Conservation (phyloP, 2,797 vertebrate species). For the Triplophysa yarkandensis region DNA sequence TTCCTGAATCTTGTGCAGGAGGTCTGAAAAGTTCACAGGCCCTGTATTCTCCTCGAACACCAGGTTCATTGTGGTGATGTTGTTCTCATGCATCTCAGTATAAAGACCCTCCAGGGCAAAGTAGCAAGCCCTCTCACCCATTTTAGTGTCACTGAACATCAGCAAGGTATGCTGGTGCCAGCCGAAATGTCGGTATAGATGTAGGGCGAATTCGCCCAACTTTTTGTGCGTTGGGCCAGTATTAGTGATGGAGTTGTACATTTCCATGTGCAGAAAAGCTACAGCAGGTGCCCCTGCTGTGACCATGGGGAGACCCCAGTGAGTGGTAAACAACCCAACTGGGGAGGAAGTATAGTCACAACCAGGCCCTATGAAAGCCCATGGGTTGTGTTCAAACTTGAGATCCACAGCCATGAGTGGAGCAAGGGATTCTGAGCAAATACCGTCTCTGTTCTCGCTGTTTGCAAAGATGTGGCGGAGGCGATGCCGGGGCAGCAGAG, state of each 20-base stretch:
- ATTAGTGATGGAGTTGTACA: slow-evolving; percentile 83
- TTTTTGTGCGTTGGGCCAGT: slow-evolving; percentile 89
- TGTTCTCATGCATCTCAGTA: slow-evolving; percentile 71
- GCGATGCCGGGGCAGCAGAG: slow-evolving; percentile 74
- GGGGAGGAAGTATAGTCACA: slow-evolving; percentile 88
- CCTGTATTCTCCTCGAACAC: slow-evolving; percentile 75
- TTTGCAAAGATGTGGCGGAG: slow-evolving; percentile 76
- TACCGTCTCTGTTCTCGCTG: slow-evolving; percentile 80
- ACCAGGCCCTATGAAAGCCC: slow-evolving; percentile 88
- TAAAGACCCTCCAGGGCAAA: slow-evolving; percentile 88
- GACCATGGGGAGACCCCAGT: slow-evolving; percentile 88
- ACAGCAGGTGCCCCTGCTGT: slow-evolving; percentile 86
- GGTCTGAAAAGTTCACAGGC: slow-evolving; percentile 74
- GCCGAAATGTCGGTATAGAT: slow-evolving; percentile 82
- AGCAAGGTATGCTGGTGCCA: slow-evolving; percentile 82
- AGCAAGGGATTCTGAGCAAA: slow-evolving; percentile 87
- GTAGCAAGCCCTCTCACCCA: slow-evolving; percentile 83
- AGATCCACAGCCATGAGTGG: slow-evolving; percentile 88
- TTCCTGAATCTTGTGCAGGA: slow-evolving; percentile 76
- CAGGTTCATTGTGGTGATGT: slow-evolving; percentile 75
- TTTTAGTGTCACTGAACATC: slow-evolving; percentile 80
- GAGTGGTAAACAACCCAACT: slow-evolving; percentile 84
- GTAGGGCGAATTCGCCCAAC: slow-evolving; percentile 81
- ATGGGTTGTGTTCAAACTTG: slow-evolving; percentile 77
- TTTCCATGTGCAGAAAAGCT: slow-evolving; percentile 74